Conservation (phyloP, 1,140 invertebrate genomes). For the Ostrea edulis region DNA sequence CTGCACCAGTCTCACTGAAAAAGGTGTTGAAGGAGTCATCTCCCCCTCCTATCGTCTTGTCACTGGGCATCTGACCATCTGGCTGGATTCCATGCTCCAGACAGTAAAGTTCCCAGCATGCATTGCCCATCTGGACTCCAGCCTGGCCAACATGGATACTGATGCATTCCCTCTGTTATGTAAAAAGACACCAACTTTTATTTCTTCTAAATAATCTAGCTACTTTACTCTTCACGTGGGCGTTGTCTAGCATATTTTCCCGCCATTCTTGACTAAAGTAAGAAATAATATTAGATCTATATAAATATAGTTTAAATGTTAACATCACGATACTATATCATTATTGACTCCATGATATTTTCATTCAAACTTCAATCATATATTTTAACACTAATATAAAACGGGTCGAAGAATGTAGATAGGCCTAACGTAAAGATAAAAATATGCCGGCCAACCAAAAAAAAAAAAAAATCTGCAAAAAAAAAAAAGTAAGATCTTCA, state of each 20-base stretch:
- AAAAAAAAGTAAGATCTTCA: not conserved
- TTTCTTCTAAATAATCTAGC: too few relatives aligned
- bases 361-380: not conserved
- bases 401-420: not conserved
- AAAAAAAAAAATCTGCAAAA: too few relatives aligned
- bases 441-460: not conserved
- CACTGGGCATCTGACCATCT: slow-evolving; percentile 83
- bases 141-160: slow-evolving; percentile 93
- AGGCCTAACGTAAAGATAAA: not conserved
- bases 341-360: too few relatives aligned
- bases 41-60: slow-evolving; percentile 63
- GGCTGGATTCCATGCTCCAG: slow-evolving; percentile 92
- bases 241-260: slow-evolving; percentile 11
- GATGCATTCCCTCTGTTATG: slow-evolving; percentile 85
- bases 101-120: slow-evolving; percentile 79
- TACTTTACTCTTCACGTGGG: not conserved
- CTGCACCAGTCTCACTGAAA: slow-evolving; percentile 67
- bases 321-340: too few relatives aligned
- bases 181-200: not conserved
- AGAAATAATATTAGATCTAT: not conserved
- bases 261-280: not conserved
- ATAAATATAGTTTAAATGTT: not conserved
- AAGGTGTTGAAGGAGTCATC: slow-evolving; percentile 68
- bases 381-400: not conserved
- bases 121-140: slow-evolving; percentile 92